Conservation (phyloP, 2,888 invertebrate species). For the Cyclophora punctaria region DNA sequence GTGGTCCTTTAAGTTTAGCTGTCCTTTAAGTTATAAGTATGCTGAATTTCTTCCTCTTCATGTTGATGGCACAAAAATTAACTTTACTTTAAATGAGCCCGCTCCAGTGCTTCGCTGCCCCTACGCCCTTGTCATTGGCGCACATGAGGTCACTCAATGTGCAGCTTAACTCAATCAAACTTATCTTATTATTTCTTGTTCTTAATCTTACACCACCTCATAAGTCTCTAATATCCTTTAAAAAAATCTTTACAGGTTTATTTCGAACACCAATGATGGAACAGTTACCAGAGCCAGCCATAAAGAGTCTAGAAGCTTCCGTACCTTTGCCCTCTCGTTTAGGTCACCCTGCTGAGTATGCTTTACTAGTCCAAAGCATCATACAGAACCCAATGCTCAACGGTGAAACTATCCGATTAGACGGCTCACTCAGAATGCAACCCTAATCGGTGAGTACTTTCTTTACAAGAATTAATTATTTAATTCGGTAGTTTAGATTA, state of each 20-base stretch:
- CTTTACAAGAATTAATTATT: constrained; percentile 1
- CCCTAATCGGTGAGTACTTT: constrained; percentile 31
- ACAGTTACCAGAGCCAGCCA: constrained; percentile 64
- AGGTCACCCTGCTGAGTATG: constrained; percentile 72
- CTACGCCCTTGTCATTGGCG: no score
- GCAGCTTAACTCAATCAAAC: no score
- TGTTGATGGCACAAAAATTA: no score
- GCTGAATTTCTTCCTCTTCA: no score
- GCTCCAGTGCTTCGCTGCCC: no score
- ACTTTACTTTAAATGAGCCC: no score
- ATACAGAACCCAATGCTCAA: constrained; percentile 75
- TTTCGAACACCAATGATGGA: constrained; percentile 74
- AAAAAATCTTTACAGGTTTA: constrained; percentile 44
- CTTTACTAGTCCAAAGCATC: constrained; percentile 67
- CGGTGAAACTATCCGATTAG: constrained; percentile 75
- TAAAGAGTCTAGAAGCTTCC: constrained; percentile 56
- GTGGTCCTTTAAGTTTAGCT: no score
- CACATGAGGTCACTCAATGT: no score
- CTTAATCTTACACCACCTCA: no score
- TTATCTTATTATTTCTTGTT: no score
- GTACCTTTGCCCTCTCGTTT: constrained; percentile 73
- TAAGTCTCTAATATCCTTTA: background rate
- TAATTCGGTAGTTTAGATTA: background rate
- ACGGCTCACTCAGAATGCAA: constrained; percentile 75
- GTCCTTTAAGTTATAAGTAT: no score